Percentiles rank a stretch among this genome's conserved stretches.
Conservation (phyloP, 2,888 invertebrate genomes). For the Caprella mutica region DNA sequence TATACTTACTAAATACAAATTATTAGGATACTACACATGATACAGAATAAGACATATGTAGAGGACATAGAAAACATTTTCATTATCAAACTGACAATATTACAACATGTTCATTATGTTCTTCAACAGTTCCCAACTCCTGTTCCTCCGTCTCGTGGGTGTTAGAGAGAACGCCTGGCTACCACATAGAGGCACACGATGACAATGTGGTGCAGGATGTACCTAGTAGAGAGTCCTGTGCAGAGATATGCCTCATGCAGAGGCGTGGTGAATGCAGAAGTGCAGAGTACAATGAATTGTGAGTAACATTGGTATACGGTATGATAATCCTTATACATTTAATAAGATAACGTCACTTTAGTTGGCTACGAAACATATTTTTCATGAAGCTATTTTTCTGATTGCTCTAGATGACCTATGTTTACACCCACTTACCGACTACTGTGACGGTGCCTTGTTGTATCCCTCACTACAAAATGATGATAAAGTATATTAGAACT, state of each 20-base stretch:
- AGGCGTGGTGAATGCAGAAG: conserved; percentile 39
- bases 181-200: conserved; percentile 57
- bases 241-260: conserved; percentile 48
- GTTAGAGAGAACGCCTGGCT: conserved; percentile 62
- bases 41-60: too few relatives aligned
- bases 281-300: conserved; percentile 31
- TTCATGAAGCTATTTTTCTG: too few relatives aligned
- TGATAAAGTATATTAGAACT: too few relatives aligned
- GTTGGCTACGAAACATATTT: background rate
- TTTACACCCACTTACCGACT: too few relatives aligned
- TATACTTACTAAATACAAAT: too few relatives aligned
- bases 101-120: too few relatives aligned
- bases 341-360: background rate
- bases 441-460: too few relatives aligned
- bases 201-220: conserved; percentile 51
- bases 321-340: background rate
- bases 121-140: conserved; percentile 32
- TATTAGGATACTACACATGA: too few relatives aligned
- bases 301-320: background rate
- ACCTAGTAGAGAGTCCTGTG: conserved; percentile 56
- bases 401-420: too few relatives aligned
- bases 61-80: too few relatives aligned
- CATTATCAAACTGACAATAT: too few relatives aligned
- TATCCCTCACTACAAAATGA: too few relatives aligned
- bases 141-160: conserved; percentile 58